Conservation (phyloP, 2,113 vertebrate genomes). For the Hydrochoerus hydrochaeris region DNA sequence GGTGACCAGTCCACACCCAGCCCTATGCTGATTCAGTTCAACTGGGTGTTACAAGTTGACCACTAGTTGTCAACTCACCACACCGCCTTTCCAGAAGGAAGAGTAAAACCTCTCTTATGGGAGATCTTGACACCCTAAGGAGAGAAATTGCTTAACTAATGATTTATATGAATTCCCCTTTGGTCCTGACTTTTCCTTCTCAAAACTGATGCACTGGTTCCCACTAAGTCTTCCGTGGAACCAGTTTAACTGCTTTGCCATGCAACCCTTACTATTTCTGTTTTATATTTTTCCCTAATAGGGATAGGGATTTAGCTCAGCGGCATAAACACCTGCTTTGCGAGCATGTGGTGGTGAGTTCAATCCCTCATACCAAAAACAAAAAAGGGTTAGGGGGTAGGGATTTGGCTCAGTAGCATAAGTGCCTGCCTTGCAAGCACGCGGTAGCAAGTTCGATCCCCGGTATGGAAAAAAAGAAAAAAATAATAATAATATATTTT, state of each 20-base stretch:
- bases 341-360: no score
- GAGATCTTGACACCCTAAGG: neutral
- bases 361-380: no score
- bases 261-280: neutral
- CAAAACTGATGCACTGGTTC: neutral
- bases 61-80: neutral
- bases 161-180: neutral
- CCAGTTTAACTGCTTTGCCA: neutral
- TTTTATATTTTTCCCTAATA: conserved; percentile 25
- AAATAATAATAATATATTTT: no score
- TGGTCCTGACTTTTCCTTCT: neutral
- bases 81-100: neutral
- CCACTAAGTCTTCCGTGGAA: neutral
- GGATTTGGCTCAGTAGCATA: no score
- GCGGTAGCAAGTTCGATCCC: no score
- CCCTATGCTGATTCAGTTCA: neutral
- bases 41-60: neutral
- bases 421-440: no score
- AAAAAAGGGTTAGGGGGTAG: no score
- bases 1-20: neutral
- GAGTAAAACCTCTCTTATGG: neutral
- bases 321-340: no score
- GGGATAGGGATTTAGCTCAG: no score
- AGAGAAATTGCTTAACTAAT: neutral
- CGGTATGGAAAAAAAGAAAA: no score